Evolutionary conservation across 2,888 invertebrate species (phyloP).

Genomic region (Aspidiotus destructor): DNA sequence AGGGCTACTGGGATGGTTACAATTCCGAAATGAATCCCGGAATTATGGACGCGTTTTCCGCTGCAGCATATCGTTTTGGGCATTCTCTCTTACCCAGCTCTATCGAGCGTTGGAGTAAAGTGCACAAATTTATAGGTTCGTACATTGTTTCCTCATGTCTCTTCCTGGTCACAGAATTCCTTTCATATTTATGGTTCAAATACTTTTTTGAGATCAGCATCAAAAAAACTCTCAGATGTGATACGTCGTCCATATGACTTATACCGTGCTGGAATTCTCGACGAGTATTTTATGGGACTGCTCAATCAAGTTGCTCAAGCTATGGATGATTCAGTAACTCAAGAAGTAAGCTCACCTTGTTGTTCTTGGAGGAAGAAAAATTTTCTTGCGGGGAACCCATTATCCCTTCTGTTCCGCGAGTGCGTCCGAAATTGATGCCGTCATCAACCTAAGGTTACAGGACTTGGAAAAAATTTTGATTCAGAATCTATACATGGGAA

Average conservation of each 20-base stretch:
- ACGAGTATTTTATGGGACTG: slow-evolving; percentile 85
- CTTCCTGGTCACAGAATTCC: not conserved
- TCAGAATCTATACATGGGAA: no score
- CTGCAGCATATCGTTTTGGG: slow-evolving; percentile 85
- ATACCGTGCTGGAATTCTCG: slow-evolving; percentile 79
- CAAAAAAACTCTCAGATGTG: slow-evolving; percentile 75
- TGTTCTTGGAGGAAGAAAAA: not conserved
- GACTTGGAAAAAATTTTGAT: no score
- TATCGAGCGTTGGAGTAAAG: slow-evolving; percentile 88
- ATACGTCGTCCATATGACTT: slow-evolving; percentile 82
- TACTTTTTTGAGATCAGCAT: slow-evolving; percentile 49
- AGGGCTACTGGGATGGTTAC: slow-evolving; percentile 76
- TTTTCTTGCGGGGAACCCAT: no score
- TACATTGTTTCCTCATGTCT: not conserved
- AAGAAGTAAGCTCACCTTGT: slow-evolving; percentile 43
- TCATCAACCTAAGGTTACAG: no score
- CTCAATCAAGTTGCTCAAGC: slow-evolving; percentile 91
- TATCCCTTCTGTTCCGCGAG: no score
- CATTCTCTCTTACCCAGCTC: slow-evolving; percentile 83
- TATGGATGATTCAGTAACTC: slow-evolving; percentile 87
- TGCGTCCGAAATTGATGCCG: no score
- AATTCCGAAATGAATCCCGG: slow-evolving; percentile 76
- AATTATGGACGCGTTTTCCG: slow-evolving; percentile 79
- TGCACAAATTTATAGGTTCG: slow-evolving; percentile 82
- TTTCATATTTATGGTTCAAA: not conserved